phyloP scores from a whole-genome alignment of 1,140 invertebrate genomes.

The Ips typographus region DNA sequence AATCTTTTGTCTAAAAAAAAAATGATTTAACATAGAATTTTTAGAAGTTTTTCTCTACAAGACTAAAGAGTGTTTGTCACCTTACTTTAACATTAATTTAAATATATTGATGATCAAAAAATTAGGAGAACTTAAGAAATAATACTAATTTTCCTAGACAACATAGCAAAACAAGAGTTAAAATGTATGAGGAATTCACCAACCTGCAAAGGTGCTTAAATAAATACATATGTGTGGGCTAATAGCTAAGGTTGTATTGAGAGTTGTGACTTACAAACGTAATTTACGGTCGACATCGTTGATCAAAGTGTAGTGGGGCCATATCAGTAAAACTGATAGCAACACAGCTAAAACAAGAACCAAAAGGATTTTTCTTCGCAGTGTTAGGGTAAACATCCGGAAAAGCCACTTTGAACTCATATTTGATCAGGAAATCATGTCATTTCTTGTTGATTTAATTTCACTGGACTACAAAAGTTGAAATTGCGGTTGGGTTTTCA shows the following conservation, averaged over 20 bases:
- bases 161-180: not conserved
- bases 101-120: not conserved
- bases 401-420: not conserved
- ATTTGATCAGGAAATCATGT: too few relatives aligned
- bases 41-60: not conserved
- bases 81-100: not conserved
- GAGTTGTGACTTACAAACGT: constrained; percentile 20
- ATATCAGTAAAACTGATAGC: constrained; percentile 14
- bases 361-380: constrained; percentile 17
- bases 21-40: not conserved
- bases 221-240: not conserved
- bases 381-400: not conserved
- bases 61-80: not conserved
- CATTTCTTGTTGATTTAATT: too few relatives aligned
- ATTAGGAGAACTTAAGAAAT: not conserved
- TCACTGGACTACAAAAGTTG: too few relatives aligned
- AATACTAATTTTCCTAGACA: not conserved
- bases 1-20: constrained; percentile 39
- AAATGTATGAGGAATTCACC: not conserved
- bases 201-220: constrained; percentile 4
- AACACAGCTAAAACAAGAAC: constrained; percentile 9
- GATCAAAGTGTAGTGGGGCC: constrained; percentile 27
- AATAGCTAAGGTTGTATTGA: constrained; percentile 2
- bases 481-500: too few relatives aligned
- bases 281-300: constrained; percentile 35